Base-by-base conservation (phyloP, 2,888 invertebrate species). In the Opisthograptis luteolata region DNA sequence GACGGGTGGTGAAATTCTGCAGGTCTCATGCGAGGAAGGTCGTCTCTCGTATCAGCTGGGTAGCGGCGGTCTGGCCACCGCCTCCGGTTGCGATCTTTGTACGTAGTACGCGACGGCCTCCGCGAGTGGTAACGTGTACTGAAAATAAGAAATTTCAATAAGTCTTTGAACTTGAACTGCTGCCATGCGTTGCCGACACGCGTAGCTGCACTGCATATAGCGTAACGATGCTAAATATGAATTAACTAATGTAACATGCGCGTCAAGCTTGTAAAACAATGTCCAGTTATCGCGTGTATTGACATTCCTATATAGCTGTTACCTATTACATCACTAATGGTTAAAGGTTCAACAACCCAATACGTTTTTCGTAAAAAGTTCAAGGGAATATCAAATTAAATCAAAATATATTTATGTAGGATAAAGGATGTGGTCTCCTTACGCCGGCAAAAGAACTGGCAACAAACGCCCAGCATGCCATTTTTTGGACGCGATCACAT, bases 11-110 rank as follows among this genome's bases (percentile, higher is more conserved):
- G 68, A 35, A 56, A 57, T 15, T 64, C 64, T 19, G 51, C 31
- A 20, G 67, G 52, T 27, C 60, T 55, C 37, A 65, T 55, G 17
- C 64, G 70, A 24, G 40, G 34, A 4, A 22, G 6, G 1, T 44
- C 66, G 59, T 56, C 66, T 64, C 42, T 58, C 20, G 10, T 15
- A 5, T 56, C 34, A 14, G 66, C 20, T 36, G 66, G 64, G 22
- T 66, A 60, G 30, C 76, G 72, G 12, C 70, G 71, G 1, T 73
- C 69, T 0, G 84, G 85, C 74, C 76, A 79, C 32, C 83, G 72
- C 48, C 81, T 71, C 25, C 79, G 73, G 56, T 73, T 82, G 25
- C 83, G 76, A 25, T 88, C 88, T 37, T 81, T 79, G 61, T 86
- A 78, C 31, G 75, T 66, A 28, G 73, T 68, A 1, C 84, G 76